Evolutionary conservation across 2,888 invertebrate species (phyloP).

Genomic region (Mimachlamys varia): DNA sequence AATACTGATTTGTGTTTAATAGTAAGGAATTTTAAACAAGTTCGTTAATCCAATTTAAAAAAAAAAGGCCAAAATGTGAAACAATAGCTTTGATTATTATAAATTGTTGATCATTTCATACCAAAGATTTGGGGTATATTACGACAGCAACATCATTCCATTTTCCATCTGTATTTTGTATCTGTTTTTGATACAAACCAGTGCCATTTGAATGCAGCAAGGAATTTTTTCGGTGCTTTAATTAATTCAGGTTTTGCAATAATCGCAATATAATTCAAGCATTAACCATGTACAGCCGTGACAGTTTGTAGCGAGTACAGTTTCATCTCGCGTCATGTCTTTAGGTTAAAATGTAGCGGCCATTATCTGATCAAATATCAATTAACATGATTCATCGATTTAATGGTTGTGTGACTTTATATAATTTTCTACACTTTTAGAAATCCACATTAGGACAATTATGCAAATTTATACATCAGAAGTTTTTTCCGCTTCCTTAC

Average conservation of each 20-base stretch:
- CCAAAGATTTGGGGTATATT: neutral
- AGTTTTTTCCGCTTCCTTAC: neutral
- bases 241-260: conserved; percentile 19
- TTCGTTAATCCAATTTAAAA: too few species aligned
- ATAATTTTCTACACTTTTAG: conserved; percentile 4
- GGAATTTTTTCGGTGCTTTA: conserved; percentile 9
- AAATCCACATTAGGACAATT: conserved; percentile 25
- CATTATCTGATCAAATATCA: neutral
- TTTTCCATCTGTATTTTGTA: neutral
- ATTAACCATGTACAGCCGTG: neutral
- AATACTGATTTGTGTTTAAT: too few species aligned
- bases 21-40: too few species aligned
- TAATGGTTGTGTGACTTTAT: neutral
- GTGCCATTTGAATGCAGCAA: conserved; percentile 15
- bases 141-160: neutral
- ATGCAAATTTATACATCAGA: neutral
- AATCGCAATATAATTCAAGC: neutral
- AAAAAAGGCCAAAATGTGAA: too few species aligned
- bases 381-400: neutral
- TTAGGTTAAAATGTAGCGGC: neutral
- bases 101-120: neutral
- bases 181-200: neutral
- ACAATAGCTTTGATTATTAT: neutral
- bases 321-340: neutral
- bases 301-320: neutral